Base-by-base conservation (phyloP, 2,113 vertebrate genomes). In the Heteronetta atricapilla region DNA sequence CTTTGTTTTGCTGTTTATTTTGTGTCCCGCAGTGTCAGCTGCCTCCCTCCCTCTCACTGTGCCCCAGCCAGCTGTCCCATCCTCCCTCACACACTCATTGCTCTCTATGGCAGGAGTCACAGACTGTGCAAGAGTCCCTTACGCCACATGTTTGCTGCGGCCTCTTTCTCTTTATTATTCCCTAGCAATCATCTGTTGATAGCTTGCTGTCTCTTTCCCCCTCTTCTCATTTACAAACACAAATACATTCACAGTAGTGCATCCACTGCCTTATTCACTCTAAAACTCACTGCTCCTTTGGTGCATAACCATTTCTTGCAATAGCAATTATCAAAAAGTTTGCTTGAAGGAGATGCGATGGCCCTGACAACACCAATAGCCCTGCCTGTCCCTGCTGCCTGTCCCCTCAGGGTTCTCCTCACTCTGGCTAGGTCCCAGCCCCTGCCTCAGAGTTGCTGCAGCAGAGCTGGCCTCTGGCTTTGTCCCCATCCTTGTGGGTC, bases 151-250 rank as follows among this genome's bases (percentile, higher is more conserved):
- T 36, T 82, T 50, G 85, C 56, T 85, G 34, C 0, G 20, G 40
- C 93, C 40, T 66, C 87, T 91, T 69, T 92, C 70, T 82, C 42
- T 44, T 91, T 85, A 56, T 77, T 80, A 58, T 29, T 85, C 63
- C 36, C 75, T 86, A 87, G 64, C 48, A 86, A 13, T 75, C 29
- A 81, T 38, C 70, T 90, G 77, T 80, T 46, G 28, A 68, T 62
- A 59, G 14, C 33, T 55, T 79, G 64, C 12, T 3, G 5, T 44
- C 50, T 75, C 60, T 74, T 23, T 15, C 23, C 59, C 40, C 23
- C 53, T 91, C 12, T 85, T 56, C 78, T 94, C 50, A 80, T 77
- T 91, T 94, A 66, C 53, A 74, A 84, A 83, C 44, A 50, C 31
- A 72, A 78, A 81, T 12, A 83, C 29, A 19, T 62, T 73, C 59